Evolutionary conservation across 2,113 vertebrate genomes (phyloP), one percentile per base, ranked within the genome.

Genomic region (Dendropsophus ebraccatus): DNA sequence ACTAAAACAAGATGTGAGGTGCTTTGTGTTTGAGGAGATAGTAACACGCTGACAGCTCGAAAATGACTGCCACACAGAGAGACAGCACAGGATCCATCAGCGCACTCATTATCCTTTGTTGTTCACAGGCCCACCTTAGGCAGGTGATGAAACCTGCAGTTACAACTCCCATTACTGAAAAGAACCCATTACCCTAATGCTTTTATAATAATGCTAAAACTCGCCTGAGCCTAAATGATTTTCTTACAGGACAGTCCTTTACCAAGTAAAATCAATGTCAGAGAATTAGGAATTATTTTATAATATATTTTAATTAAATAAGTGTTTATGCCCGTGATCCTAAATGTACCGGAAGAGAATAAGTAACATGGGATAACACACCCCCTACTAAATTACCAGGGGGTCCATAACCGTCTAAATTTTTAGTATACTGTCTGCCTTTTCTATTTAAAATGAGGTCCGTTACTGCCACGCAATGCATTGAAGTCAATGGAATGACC

Each of bases 121-220:
- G 88, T 90, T 92, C 91, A 89, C 92, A 90, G 94, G 94, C 90
- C 92, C 90, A 88, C 90, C 93, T 93, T 90, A 92, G 90, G 89
- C 87, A 93, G 91, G 93, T 92, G 96, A 93, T 96, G 95, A 97
- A 95, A 97, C 90, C 90, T 87, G 52, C 7, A 88, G 94, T 92
- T 95, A 93, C 93, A 96, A 95, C 94, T 94, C 93, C 92, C 93
- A 90, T 88, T 81, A 85, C 88, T 89, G 85, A 90, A 92, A 91
- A 88, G 87, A 56, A 62, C 65, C 75, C 75, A 85, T 86, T 86
- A 87, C 87, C 90, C 91, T 90, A 84, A 84, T 75, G 70, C 72
- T 89, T 79, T 50, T 89, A 90, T 90, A 81, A 81, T 81, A 81
- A 81, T 65, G 56, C 35, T 81, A 35, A 47, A 28, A 47, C 78